Percentiles rank a stretch among this genome's conserved stretches.
These are phyloP conservation scores for Drosophila sproati DNA, from an alignment of 1,140 invertebrate species.

Conservation along the genomic window DNA sequence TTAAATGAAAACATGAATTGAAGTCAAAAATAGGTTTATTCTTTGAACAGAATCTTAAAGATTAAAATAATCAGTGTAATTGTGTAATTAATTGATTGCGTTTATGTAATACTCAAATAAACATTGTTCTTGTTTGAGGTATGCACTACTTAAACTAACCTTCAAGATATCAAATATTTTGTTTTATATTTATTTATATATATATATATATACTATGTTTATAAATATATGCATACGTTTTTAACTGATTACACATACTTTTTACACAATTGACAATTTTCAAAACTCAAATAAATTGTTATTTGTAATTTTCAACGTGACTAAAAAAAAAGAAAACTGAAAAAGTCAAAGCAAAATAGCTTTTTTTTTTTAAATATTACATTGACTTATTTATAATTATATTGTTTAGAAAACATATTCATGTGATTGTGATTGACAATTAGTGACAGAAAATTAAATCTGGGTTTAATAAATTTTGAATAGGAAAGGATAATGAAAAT, in stretches of 20 bases:
- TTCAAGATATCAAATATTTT: not conserved
- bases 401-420: too few relatives aligned
- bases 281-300: too few relatives aligned
- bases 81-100: constrained; percentile 22
- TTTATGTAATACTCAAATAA: constrained; percentile 16
- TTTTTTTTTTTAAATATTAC: too few relatives aligned
- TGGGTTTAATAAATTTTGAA: too few relatives aligned
- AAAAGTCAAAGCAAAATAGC: too few relatives aligned
- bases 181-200: not conserved
- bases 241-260: not conserved
- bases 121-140: constrained; percentile 23
- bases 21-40: constrained; percentile 57
- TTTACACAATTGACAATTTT: too few relatives aligned
- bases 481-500: too few relatives aligned
- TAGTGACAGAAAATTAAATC: too few relatives aligned
- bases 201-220: not conserved
- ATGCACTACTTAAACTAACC: constrained; percentile 14
- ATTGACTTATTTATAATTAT: too few relatives aligned
- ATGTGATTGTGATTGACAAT: too few relatives aligned
- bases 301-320: too few relatives aligned
- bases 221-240: not conserved
- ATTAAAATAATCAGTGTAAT: constrained; percentile 34
- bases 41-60: constrained; percentile 55
- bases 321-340: too few relatives aligned
- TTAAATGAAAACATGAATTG: constrained; percentile 26